phyloP scores from a whole-genome alignment of 30 jellyfish, hydroid and myxozoan species.

The Aurelia aurita region DNA sequence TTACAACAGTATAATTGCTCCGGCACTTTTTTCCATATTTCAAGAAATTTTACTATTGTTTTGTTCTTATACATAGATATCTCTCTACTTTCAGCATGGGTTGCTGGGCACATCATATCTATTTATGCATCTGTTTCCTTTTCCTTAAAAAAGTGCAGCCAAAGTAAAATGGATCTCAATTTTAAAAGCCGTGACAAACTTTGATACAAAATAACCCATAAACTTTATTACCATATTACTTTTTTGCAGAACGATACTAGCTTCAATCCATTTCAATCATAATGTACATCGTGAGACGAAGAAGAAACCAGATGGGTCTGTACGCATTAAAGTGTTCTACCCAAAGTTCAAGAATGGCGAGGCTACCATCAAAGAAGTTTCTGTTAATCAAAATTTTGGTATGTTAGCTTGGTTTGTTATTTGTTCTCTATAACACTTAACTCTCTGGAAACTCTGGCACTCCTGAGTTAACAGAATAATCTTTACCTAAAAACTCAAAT shows the following conservation, averaged over 20 bases:
- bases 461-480: conserved; percentile 6
- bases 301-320: conserved; percentile 31
- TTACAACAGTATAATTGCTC: background rate
- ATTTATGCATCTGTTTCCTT: too few species aligned
- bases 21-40: background rate
- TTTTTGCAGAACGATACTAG: conserved; percentile 33
- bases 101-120: background rate
- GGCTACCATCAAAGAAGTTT: conserved; percentile 33
- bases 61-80: too few species aligned
- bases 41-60: too few species aligned
- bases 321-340: conserved; percentile 6
- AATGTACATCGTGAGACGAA: conserved; percentile 46
- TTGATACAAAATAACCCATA: background rate
- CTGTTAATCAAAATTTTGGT: conserved; percentile 41
- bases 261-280: conserved; percentile 34
- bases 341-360: conserved; percentile 56
- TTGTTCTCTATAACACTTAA: too few species aligned
- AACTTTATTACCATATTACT: background rate
- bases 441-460: too few species aligned
- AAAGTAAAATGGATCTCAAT: background rate
- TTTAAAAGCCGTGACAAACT: background rate
- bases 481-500: background rate
- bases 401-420: conserved; percentile 1
- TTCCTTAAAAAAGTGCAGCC: background rate
- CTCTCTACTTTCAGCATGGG: too few species aligned